Evolutionary conservation across 2,888 invertebrate genomes (phyloP), one percentile per base, ranked within the genome.

Genomic region (Apoderus coryli): DNA sequence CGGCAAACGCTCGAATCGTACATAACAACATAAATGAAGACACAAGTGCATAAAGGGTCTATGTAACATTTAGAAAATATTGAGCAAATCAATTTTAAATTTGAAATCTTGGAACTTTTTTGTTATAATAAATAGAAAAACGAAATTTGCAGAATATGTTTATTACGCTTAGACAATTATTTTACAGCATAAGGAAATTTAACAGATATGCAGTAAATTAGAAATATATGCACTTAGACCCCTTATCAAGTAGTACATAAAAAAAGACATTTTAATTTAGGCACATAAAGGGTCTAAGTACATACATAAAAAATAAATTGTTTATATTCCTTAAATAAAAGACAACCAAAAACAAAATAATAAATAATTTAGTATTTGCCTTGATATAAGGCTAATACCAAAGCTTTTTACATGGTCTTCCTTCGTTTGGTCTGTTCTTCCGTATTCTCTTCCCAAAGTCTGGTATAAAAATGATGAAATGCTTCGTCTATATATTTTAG

Each of bases 21-120:
- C n/a, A n/a, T n/a, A n/a, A n/a, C n/a, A n/a, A n/a, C n/a, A n/a
- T n/a, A n/a, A n/a, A n/a, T n/a, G n/a, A n/a, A n/a, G n/a, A n/a
- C n/a, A n/a, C n/a, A n/a, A n/a, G n/a, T n/a, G n/a, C n/a, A n/a
- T n/a, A n/a, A n/a, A n/a, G n/a, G n/a, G n/a, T n/a, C n/a, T n/a
- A n/a, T n/a, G n/a, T n/a, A n/a, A n/a, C n/a, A 19, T 19, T 19
- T 19, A 19, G 19, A 19, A 19, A 19, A 19, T 19, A 19, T 19
- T 19, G 19, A 19, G 19, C 6, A 19, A 19, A 19, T 19, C 19
- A 19, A 19, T 19, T 19, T 19, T 19, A 19, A 19, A n/a, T 19
- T 19, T 19, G 19, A 19, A n/a, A 19, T 19, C 19, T 19, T 19
- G 19, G 19, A 6, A 19, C 19, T 19, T 19, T 19, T 19, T 19